These are phyloP conservation scores for Lophius piscatorius DNA, from an alignment of 2,113 vertebrate species.

Conservation along the genomic window DNA sequence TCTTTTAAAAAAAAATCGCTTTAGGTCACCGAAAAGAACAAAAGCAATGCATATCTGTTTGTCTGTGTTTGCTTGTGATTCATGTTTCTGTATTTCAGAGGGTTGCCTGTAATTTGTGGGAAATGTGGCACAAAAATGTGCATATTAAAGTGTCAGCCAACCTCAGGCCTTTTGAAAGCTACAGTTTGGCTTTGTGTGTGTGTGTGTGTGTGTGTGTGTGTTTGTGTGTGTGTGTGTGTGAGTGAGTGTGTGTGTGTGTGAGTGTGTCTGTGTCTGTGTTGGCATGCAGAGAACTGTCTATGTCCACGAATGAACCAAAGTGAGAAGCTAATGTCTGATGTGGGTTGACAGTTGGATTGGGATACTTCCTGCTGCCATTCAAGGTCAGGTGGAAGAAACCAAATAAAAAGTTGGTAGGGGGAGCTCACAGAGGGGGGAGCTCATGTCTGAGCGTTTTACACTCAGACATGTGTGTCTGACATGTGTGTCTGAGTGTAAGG, in stretches of 20 bases:
- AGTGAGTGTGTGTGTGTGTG: constrained; percentile 18
- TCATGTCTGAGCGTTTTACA: neutral
- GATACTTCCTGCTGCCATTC: constrained; percentile 62
- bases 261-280: constrained; percentile 1
- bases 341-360: constrained; percentile 59
- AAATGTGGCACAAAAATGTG: constrained; percentile 12
- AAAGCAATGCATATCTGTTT: neutral
- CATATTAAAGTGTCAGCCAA: constrained; percentile 25
- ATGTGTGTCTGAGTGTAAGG: too few species aligned
- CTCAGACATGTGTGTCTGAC: too few species aligned
- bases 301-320: constrained; percentile 52
- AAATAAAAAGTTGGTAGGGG: constrained; percentile 25
- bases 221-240: neutral
- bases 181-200: neutral
- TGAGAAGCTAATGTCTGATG: constrained; percentile 65
- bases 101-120: constrained; percentile 3
- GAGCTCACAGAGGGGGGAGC: constrained; percentile 20
- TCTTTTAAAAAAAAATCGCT: neutral
- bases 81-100: neutral
- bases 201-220: neutral
- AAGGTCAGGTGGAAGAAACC: constrained; percentile 60
- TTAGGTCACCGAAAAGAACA: neutral
- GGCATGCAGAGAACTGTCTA: constrained; percentile 28
- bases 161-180: constrained; percentile 40
- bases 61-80: constrained; percentile 1